Evolutionary conservation across 2,113 vertebrate species (phyloP), one percentile per base, ranked within the genome.

Genomic region (Setophaga kirtlandii): DNA sequence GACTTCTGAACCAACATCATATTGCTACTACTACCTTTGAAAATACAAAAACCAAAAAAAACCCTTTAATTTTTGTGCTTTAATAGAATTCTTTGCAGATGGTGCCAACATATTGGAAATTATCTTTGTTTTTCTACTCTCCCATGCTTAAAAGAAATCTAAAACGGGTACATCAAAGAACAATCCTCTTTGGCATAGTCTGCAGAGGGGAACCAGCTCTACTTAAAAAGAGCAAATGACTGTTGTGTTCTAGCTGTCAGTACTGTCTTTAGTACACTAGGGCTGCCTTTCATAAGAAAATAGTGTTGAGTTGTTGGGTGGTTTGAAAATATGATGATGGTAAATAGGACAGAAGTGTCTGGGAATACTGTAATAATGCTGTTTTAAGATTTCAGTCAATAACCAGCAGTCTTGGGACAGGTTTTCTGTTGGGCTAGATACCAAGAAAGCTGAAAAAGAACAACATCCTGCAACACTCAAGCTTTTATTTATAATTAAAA

Each of bases 161-260:
- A 90, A 92, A 76, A 56, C 42, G 17, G 59, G 44, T 85, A 47
- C 92, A 41, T 83, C 80, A 79, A 93, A 77, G 33, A 81, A 6
- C 27, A 82, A 39, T 82, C 59, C 65, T 93, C 74, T 93, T 86
- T 83, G 71, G 46, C 69, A n/a, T 64, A 31, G 10, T 59, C 55
- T 84, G 58, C 71, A 83, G 71, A 94, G 95, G 92, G 94, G 88
- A 90, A 80, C 94, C 21, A 12, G 16, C 59, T 67, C 82, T 70
- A 6, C 21, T 37, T 59, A 21, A 23, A 47, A 18, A 41, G 73
- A 91, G 64, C 55, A 94, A 93, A 74, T 31, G 53, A 25, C 35
- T 93, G 30, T 27, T 82, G 71, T 6, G 6, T 87, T 94, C 56
- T 71, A 47, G 24, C 74, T 89, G 62, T 41, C 18, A 21, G 13